Evolutionary conservation across 1,140 invertebrate species (phyloP), one percentile per base, ranked within the genome.

Genomic region (Lordiphosa clarofinis): DNA sequence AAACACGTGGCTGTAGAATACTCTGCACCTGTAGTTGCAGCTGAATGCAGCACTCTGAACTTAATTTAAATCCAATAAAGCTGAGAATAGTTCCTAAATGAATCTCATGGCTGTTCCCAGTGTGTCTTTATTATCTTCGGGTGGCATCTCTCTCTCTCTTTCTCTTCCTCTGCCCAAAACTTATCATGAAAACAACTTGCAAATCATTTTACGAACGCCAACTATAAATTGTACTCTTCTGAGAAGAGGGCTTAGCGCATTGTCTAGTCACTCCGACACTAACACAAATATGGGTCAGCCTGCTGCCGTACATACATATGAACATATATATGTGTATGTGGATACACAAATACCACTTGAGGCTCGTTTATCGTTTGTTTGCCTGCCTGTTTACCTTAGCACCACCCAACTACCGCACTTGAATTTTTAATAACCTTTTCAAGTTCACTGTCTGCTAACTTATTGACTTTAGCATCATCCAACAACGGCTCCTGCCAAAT

Each of bases 361-460:
- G n/a, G 43, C 43, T 46, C 24, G 43, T 46, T 46, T 46, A 46
- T 46, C 43, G 43, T 46, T 33, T 46, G 19, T 31, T 21, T 46
- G 24, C 31, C 31, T 46, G 31, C 31, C 43, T 82, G 66, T 82
- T 82, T 82, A 71, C 72, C 62, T 82, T 82, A 75, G 63, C 76
- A 62, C 65, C 73, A 62, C 65, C 72, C 59, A 71, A 71, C 76
- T 72, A 59, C 76, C 71, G 71, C 76, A 82, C 76, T 84, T 82
- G 72, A 82, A 82, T 72, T 72, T 70, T 69, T 73, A 70, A 84
- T 82, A 76, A 82, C 62, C 72, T 73, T 61, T 75, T 84, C 76
- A 82, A 82, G 76, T 82, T 82, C 76, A 82, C 78, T 76, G 72
- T 49, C 72, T 79, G 53, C 8, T 47, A 10, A 42, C 3, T 31